A percentile compares a stretch with the other conserved stretches of the same genome.
phyloP scores from a whole-genome alignment of 2,113 vertebrate species.

The Alethe diademata region DNA sequence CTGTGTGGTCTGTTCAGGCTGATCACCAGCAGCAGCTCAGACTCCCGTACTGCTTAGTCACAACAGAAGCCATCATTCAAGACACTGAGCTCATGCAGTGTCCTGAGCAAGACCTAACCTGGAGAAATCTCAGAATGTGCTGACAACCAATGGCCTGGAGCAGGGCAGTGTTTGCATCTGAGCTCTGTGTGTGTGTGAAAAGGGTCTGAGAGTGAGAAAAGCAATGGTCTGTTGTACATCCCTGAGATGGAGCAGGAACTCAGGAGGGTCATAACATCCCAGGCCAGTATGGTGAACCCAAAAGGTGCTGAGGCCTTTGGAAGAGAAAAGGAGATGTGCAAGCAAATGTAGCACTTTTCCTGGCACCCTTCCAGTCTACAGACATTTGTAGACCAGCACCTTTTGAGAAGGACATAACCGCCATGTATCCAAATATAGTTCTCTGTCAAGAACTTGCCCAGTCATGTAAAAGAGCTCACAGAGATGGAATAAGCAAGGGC shows the following conservation, averaged over 20 bases:
- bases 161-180: not conserved
- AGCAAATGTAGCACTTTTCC: not conserved
- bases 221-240: not conserved
- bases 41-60: rapidly evolving
- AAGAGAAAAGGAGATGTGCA: not conserved
- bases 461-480: not conserved
- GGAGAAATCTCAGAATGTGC: not conserved
- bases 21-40: not conserved
- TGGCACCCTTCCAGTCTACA: not conserved
- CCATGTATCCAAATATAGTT: rapidly evolving
- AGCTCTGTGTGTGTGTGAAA: not conserved
- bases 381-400: not conserved
- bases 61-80: not conserved
- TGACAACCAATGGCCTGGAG: not conserved
- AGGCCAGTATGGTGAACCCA: not conserved
- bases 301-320: not conserved
- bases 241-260: not conserved
- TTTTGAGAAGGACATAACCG: not conserved
- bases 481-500: not conserved
- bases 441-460: not conserved
- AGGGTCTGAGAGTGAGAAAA: not conserved
- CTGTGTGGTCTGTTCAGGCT: not conserved
- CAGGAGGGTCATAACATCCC: not conserved
- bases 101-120: not conserved
- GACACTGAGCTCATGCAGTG: not conserved